Conservation (phyloP, 2,888 invertebrate genomes). For the Lasioglossum villosulum region DNA sequence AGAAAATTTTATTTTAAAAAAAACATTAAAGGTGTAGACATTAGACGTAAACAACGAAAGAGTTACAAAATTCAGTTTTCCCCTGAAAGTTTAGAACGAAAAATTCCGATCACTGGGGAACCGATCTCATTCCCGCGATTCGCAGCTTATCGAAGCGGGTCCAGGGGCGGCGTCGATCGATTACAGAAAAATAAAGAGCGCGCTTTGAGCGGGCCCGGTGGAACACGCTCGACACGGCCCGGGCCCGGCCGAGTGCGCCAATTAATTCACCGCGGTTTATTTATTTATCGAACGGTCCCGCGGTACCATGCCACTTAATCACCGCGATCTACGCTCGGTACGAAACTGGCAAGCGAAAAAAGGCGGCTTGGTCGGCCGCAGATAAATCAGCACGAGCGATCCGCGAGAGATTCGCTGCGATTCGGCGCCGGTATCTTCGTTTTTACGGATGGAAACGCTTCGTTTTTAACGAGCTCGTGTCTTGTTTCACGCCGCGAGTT, state of each 20-base stretch:
- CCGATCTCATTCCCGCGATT: constrained; percentile 24
- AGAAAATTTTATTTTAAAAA: not conserved
- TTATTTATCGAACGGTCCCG: constrained; percentile 60
- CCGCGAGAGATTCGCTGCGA: constrained; percentile 39
- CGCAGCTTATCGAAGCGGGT: constrained; percentile 30
- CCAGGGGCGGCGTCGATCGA: constrained; percentile 46
- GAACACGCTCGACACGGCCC: constrained; percentile 56
- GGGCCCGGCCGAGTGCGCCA: constrained; percentile 45
- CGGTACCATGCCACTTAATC: constrained; percentile 57
- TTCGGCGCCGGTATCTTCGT: constrained; percentile 2
- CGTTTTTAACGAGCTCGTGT: constrained; percentile 64
- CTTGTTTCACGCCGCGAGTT: constrained; percentile 56
- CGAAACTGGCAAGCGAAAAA: constrained; percentile 44
- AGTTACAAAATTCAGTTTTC: not conserved
- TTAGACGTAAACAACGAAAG: no score
- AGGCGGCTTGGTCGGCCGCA: constrained; percentile 22
- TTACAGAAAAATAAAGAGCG: constrained; percentile 52
- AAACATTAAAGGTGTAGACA: no score
- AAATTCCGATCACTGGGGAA: not conserved
- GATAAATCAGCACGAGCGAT: constrained; percentile 53
- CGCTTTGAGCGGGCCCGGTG: constrained; percentile 33
- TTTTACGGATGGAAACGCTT: constrained; percentile 17
- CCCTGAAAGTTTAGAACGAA: not conserved
- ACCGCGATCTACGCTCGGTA: constrained; percentile 54
- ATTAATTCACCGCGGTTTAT: constrained; percentile 60